Evolutionary conservation across 2,797 vertebrate species (phyloP).

Genomic region (Microcaecilia unicolor): DNA sequence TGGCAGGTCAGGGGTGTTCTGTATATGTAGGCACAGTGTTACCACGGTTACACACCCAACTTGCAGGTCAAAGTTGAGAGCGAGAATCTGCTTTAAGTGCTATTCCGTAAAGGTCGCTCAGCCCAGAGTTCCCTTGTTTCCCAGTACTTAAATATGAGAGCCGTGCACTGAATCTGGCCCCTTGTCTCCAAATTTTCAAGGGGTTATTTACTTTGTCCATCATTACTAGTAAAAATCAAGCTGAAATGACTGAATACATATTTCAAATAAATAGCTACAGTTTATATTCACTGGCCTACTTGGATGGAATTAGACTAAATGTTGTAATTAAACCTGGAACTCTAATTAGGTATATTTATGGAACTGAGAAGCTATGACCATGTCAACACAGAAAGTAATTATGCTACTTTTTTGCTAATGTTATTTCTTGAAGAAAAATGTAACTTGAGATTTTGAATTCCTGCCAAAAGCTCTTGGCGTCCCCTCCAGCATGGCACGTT

Average conservation of each 20-base stretch:
- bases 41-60: no score
- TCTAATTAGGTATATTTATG: slow-evolving; percentile 18
- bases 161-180: no score
- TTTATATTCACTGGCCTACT: slow-evolving; percentile 27
- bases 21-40: no score
- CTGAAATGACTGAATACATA: slow-evolving; percentile 10
- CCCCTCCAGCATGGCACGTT: slow-evolving; percentile 30
- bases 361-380: slow-evolving; percentile 26
- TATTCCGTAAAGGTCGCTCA: no score
- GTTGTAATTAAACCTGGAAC: slow-evolving; percentile 17
- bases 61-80: no score
- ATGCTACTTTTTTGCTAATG: slow-evolving; percentile 24
- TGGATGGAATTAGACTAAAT: slow-evolving; percentile 23
- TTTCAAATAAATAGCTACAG: slow-evolving; percentile 26
- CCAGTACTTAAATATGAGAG: no score
- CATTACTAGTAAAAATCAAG: slow-evolving; percentile 13
- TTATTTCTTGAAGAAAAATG: slow-evolving; percentile 28
- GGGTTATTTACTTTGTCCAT: no score
- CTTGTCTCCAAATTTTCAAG: no score
- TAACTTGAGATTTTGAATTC: slow-evolving; percentile 33
- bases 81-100: no score
- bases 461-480: slow-evolving; percentile 37
- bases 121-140: no score
- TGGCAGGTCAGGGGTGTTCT: no score
- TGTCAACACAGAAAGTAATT: slow-evolving; percentile 39